Percentiles rank a stretch among this genome's conserved stretches.
Evolutionary conservation across 2,797 vertebrate genomes (phyloP).

Genomic region (Cyprinella venusta): DNA sequence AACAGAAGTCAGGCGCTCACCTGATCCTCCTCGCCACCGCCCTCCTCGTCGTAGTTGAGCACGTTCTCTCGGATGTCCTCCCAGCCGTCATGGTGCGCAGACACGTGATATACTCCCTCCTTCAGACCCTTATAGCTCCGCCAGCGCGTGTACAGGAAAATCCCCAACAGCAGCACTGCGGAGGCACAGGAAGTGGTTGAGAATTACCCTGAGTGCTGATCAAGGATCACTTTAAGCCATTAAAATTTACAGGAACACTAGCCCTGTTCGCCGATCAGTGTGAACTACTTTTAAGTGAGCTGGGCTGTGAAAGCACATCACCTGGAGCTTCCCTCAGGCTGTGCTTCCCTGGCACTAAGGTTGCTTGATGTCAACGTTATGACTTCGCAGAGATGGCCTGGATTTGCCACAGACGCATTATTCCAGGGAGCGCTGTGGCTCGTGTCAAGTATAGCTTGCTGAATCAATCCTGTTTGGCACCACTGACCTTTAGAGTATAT

Average conservation of each 20-base stretch:
- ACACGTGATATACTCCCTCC: constrained; percentile 79
- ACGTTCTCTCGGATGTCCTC: constrained; percentile 90
- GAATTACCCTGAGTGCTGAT: constrained; percentile 16
- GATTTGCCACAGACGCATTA: constrained; percentile 47
- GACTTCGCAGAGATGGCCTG: constrained; percentile 33
- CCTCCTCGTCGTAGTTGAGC: constrained; percentile 91
- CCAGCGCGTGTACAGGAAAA: constrained; percentile 84
- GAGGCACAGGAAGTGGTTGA: constrained; percentile 53
- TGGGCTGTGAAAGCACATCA: constrained; percentile 22
- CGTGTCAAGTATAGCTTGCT: constrained; percentile 76
- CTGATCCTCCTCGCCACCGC: constrained; percentile 89
- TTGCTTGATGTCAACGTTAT: constrained; percentile 40
- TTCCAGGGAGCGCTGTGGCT: constrained; percentile 41
- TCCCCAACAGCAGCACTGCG: constrained; percentile 81
- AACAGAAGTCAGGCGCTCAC: constrained; percentile 69
- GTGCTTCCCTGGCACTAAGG: constrained; percentile 15
- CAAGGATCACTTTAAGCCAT: constrained; percentile 6
- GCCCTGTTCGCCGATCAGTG: constrained; percentile 24
- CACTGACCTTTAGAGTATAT: constrained; percentile 82
- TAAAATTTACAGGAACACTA: constrained; percentile 1
- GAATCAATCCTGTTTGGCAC: constrained; percentile 77
- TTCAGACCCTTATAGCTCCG: constrained; percentile 80
- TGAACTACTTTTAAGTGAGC: constrained; percentile 25
- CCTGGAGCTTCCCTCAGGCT: constrained; percentile 25
- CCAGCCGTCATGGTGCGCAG: constrained; percentile 83